Base-by-base conservation (phyloP, 2,113 vertebrate genomes). In the Salminus brasiliensis region DNA sequence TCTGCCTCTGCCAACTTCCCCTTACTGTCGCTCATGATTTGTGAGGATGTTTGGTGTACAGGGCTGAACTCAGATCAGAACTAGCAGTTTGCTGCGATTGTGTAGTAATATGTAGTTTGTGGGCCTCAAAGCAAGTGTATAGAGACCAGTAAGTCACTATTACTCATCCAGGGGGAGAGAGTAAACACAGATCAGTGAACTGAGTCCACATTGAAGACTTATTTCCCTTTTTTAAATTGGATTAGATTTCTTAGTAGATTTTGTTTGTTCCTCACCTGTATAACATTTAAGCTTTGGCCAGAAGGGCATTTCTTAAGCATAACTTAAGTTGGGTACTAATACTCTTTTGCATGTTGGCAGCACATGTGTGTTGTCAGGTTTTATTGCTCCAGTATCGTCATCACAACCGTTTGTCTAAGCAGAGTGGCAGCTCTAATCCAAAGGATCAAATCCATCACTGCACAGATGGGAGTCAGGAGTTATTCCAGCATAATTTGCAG, bases 401-500 rank as follows among this genome's bases (percentile, higher is more conserved):
- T 78, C 27, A 18, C 4, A 65, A 32, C 55, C 77, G 45, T 69
- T 75, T 25, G 75, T 79, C 12, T 25, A 45, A 34, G 53, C n/a
- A 41, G 39, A 65, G 43, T 25, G 12, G 41, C 52, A n/a, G n/a
- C 30, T 52, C 21, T 15, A 52, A 47, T 34, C 57, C 25, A 62
- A 60, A 72, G 1, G 34, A 55, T 39, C 0, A 18, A 47, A 29
- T 78, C 71, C 49, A 32, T 69, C 47, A 34, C 60, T 59, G 36
- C 32, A 74, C 39, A 72, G 36, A 71, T 65, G 41, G 66, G 66
- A 78, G 49, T 45, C 49, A 60, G 60, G n/a, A 67, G 47, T 55
- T 62, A 29, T 83, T 68, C 59, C 70, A 29, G 72, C 29, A 32
- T 59, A 68, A 71, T 71, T n/a, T 53, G 41, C 57, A 72, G 59